Percentiles rank a stretch among this genome's conserved stretches.
Conservation (phyloP, 1,140 invertebrate species). For the Caerostris extrusa region DNA sequence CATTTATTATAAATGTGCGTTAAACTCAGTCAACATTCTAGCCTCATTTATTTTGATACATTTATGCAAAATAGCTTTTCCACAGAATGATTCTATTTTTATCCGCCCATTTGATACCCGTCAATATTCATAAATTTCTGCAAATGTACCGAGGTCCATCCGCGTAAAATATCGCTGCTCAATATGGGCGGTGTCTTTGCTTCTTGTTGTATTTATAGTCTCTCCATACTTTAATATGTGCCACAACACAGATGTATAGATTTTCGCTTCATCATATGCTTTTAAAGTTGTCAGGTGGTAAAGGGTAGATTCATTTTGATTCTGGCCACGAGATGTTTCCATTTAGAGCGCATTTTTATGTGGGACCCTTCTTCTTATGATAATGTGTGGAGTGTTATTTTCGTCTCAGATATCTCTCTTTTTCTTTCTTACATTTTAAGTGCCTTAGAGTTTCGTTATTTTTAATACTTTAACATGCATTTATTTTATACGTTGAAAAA, state of each 20-base stretch:
- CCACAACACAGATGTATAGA: background rate
- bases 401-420: background rate
- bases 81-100: background rate
- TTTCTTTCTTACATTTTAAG: no score
- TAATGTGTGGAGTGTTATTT: background rate
- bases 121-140: conserved; percentile 29
- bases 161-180: background rate
- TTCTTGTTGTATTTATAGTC: conserved; percentile 17
- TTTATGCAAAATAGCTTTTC: conserved; percentile 20
- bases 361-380: background rate
- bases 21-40: conserved; percentile 1
- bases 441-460: no score
- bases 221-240: background rate
- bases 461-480: no score
- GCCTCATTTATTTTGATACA: conserved; percentile 35
- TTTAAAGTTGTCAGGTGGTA: background rate
- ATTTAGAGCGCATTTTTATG: background rate
- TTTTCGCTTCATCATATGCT: conserved; percentile 26
- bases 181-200: background rate
- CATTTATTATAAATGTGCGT: background rate
- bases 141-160: background rate
- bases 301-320: background rate
- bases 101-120: conserved; percentile 2
- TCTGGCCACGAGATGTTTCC: background rate
- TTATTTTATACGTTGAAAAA: no score